Conservation (phyloP, 1,140 invertebrate genomes). For the Potamilus streckersoni region DNA sequence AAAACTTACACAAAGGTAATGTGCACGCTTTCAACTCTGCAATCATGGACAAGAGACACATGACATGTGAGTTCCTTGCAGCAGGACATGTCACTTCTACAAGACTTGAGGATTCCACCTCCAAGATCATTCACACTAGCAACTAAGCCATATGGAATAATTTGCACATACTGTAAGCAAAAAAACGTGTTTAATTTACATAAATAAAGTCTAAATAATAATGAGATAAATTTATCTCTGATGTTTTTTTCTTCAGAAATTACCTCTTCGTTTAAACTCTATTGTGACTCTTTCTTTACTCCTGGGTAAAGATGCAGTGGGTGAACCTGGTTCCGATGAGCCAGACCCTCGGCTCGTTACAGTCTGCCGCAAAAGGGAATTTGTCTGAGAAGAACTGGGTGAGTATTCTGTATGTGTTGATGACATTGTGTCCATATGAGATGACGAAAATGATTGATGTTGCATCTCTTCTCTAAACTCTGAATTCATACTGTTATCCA, state of each 20-base stretch:
- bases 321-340: conserved; percentile 6
- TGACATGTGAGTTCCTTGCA: too few relatives aligned
- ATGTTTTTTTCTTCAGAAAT: neutral
- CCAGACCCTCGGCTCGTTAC: neutral
- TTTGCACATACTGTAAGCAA: neutral
- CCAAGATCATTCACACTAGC: neutral
- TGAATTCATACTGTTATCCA: conserved; percentile 3
- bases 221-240: neutral
- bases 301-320: conserved; percentile 3
- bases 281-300: conserved; percentile 1
- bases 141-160: neutral
- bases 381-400: conserved; percentile 14
- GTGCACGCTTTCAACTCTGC: too few relatives aligned
- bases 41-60: too few relatives aligned
- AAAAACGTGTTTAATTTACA: neutral
- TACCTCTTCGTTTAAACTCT: conserved; percentile 30
- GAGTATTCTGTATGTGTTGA: neutral
- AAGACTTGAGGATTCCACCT: neutral
- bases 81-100: too few relatives aligned
- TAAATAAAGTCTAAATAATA: neutral
- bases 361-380: conserved; percentile 19
- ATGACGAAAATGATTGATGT: conserved; percentile 2
- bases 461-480: neutral
- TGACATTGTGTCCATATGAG: neutral
- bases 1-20: too few relatives aligned